Conservation (phyloP, 2,888 invertebrate genomes). For the Meghimatium bilineatum region DNA sequence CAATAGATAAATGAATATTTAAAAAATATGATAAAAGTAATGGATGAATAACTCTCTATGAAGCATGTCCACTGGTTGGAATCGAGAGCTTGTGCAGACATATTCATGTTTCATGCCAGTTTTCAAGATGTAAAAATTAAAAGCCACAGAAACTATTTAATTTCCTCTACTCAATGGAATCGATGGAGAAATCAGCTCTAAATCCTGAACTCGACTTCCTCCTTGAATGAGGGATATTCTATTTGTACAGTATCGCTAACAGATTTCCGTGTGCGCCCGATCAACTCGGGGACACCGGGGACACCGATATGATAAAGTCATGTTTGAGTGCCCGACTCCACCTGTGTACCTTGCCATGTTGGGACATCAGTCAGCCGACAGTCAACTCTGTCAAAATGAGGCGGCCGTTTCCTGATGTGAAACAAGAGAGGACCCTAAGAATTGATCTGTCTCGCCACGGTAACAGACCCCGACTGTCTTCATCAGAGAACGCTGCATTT, state of each 20-base stretch:
- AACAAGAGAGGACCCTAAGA: conserved; percentile 14
- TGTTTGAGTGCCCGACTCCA: conserved; percentile 22
- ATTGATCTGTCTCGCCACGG: not conserved
- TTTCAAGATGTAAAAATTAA: conserved; percentile 5
- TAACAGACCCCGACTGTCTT: not conserved
- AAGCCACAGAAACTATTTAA: not conserved
- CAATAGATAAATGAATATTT: no score
- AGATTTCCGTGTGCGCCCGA: conserved; percentile 32
- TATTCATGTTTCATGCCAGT: not conserved
- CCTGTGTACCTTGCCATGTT: conserved; percentile 21
- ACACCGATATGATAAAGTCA: conserved; percentile 29
- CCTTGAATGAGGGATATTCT: not conserved
- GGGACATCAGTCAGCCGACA: conserved; percentile 28
- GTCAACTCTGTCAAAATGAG: conserved; percentile 23
- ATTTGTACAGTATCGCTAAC: conserved; percentile 44
- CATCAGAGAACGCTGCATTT: no score
- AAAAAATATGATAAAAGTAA: no score
- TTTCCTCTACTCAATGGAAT: conserved; percentile 21
- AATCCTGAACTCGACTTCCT: conserved; percentile 1
- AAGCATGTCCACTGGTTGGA: no score
- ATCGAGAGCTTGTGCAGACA: no score
- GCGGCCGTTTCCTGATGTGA: conserved; percentile 16
- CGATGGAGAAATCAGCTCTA: conserved; percentile 8
- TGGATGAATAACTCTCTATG: no score
- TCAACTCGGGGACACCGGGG: not conserved